phyloP scores from a whole-genome alignment of 2,888 invertebrate species.

The Drosophila fungiperda region DNA sequence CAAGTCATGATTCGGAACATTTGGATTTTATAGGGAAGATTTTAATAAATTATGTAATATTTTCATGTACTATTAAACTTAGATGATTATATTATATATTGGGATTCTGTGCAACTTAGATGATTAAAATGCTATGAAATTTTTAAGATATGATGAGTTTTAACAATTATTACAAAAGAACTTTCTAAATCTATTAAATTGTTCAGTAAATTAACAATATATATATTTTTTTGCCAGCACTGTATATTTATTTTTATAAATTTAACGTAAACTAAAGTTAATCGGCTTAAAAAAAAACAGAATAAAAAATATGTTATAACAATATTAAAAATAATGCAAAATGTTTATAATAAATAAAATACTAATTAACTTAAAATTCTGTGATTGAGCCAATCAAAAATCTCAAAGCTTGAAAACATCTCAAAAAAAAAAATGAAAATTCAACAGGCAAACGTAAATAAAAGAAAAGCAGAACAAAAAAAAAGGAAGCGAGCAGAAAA shows the following conservation, averaged over 20 bases:
- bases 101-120: too few relatives aligned
- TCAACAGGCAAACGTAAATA: constrained; percentile 4
- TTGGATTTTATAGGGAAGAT: neutral
- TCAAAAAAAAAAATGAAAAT: constrained; percentile 7
- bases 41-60: too few relatives aligned
- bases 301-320: neutral
- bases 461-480: neutral
- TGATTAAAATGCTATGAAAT: neutral
- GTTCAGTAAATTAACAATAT: neutral
- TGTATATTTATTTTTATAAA: neutral
- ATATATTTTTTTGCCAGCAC: too few relatives aligned
- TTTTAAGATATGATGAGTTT: neutral
- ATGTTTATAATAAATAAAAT: neutral
- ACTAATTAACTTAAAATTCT: neutral
- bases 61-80: too few relatives aligned
- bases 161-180: neutral
- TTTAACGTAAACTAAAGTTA: neutral
- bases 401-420: constrained; percentile 8
- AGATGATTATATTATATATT: too few relatives aligned
- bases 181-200: neutral
- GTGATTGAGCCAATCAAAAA: constrained; percentile 21
- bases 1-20: rapidly evolving
- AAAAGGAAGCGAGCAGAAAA: constrained; percentile 7
- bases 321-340: neutral
- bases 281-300: neutral